Evolutionary conservation across 2,797 vertebrate genomes (phyloP).

Genomic region (Coccyzus lansbergi): DNA sequence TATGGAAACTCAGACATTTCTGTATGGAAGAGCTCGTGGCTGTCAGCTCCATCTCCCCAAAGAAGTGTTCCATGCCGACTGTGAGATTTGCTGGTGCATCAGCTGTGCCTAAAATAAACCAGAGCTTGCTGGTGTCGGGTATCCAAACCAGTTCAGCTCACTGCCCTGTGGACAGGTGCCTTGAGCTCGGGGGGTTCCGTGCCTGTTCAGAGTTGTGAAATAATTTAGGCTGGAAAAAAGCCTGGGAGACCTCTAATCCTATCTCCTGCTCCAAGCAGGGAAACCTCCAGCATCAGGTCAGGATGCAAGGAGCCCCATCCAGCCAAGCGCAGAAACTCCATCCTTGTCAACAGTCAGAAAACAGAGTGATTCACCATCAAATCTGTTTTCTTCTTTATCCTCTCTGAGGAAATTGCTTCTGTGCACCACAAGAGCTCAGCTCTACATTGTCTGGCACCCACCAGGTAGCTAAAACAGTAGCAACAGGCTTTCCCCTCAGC

Average conservation of each 20-base stretch:
- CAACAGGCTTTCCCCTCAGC: background rate
- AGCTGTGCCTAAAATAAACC: conserved; percentile 54
- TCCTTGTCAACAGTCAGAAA: background rate
- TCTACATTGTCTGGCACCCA: background rate
- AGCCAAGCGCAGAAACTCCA: background rate
- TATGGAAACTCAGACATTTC: conserved; percentile 57
- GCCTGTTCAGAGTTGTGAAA: conserved; percentile 1
- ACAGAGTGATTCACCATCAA: background rate
- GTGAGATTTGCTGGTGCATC: conserved; percentile 44
- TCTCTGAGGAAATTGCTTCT: background rate
- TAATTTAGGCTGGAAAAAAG: conserved; percentile 9
- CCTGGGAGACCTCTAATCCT: background rate
- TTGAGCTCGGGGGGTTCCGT: background rate
- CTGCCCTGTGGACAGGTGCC: conserved; percentile 44
- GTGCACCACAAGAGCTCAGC: background rate
- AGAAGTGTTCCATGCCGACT: conserved; percentile 28
- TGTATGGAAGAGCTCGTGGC: background rate
- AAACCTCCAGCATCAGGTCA: background rate
- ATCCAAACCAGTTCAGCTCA: conserved; percentile 28
- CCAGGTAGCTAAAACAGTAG: background rate
- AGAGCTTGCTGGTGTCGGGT: conserved; percentile 14
- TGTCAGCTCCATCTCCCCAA: conserved; percentile 31
- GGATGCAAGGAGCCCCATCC: background rate
- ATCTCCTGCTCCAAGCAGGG: background rate
- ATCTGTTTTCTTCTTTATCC: background rate